Evolutionary conservation across 2,113 vertebrate species (phyloP).

Genomic region (Carlito syrichta): DNA sequence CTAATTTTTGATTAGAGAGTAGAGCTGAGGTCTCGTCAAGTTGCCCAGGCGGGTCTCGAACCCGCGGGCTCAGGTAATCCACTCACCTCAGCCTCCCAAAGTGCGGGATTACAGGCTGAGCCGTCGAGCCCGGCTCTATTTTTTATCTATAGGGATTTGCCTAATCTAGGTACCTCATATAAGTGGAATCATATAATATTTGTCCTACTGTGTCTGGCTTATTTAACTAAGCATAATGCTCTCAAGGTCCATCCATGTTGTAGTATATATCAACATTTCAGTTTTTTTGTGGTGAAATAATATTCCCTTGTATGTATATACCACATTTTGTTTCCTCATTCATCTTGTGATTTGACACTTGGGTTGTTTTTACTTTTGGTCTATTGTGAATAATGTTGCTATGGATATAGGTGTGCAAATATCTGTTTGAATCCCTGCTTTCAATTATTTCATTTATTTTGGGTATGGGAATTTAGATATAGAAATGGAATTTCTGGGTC

Average conservation of each 20-base stretch:
- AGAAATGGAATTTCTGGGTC: background rate
- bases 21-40: no score
- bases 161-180: background rate
- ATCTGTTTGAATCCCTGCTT: background rate
- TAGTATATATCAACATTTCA: background rate
- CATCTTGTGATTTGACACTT: background rate
- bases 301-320: background rate
- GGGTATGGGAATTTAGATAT: background rate
- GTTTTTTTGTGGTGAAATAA: background rate
- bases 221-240: background rate
- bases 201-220: background rate
- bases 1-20: no score
- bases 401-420: background rate
- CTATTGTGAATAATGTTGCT: background rate
- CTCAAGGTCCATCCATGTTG: background rate
- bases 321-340: background rate
- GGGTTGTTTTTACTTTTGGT: background rate
- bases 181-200: background rate
- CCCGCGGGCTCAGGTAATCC: no score
- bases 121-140: no score
- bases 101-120: no score
- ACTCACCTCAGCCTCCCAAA: no score
- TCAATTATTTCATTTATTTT: no score
- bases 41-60: no score
- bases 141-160: no score